phyloP scores from a whole-genome alignment of 2,113 vertebrate genomes.

The Peucedramus taeniatus region DNA sequence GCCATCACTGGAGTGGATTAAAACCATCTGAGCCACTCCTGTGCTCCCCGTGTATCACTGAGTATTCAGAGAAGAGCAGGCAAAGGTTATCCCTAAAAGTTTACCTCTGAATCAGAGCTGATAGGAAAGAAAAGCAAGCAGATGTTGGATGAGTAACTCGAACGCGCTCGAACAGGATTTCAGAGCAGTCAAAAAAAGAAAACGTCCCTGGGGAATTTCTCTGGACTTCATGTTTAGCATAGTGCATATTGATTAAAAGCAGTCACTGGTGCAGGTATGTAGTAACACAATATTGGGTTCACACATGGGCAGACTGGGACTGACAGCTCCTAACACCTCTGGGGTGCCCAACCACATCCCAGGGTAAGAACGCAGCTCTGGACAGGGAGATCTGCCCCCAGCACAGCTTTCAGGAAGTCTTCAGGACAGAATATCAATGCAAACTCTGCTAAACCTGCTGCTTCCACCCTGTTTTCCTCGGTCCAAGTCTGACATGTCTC shows the following conservation, averaged over 20 bases:
- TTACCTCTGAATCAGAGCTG: background rate
- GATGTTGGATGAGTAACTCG: background rate
- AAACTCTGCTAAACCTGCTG: background rate
- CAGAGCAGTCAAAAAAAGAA: background rate
- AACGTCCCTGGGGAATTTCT: background rate
- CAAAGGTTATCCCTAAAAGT: background rate
- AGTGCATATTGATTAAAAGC: background rate
- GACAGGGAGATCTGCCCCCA: background rate
- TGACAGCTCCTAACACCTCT: background rate
- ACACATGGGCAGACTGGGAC: background rate
- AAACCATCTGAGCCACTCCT: background rate
- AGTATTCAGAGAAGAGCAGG: background rate
- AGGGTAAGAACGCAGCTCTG: background rate
- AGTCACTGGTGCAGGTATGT: background rate
- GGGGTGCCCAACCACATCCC: fast-evolving
- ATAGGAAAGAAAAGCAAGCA: background rate
- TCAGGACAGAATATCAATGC: background rate
- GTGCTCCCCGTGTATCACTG: background rate
- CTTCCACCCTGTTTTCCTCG: background rate
- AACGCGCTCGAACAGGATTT: background rate
- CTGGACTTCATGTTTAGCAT: background rate
- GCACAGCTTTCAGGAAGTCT: background rate
- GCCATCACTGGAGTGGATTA: background rate
- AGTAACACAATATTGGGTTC: background rate
- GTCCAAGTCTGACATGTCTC: background rate